A percentile compares a stretch with the other conserved stretches of the same genome.
Conservation (phyloP, 2,797 vertebrate genomes). For the Syngnathus rostellatus region DNA sequence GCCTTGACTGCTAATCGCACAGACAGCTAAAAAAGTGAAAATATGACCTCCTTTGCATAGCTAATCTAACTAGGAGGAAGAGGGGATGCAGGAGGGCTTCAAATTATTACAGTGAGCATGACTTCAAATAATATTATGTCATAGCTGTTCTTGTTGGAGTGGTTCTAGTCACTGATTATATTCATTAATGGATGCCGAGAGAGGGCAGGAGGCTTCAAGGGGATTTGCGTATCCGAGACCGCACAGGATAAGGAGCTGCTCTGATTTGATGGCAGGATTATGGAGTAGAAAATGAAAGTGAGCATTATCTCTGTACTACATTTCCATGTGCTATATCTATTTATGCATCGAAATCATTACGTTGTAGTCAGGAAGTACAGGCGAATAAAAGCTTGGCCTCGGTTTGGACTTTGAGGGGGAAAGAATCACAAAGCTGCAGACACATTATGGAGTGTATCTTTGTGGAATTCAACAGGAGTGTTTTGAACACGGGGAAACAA, state of each 20-base stretch:
- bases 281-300: not conserved
- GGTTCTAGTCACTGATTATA: slow-evolving; percentile 4
- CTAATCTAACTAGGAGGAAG: slow-evolving; percentile 24
- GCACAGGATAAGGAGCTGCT: not conserved
- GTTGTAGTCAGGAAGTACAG: not conserved
- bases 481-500: slow-evolving; percentile 4
- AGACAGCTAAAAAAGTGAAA: slow-evolving; percentile 5
- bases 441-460: slow-evolving; percentile 1
- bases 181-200: slow-evolving; percentile 19
- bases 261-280: not conserved
- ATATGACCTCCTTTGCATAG: not conserved
- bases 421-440: slow-evolving; percentile 14
- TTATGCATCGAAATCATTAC: not conserved
- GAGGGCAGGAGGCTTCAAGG: not conserved
- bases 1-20: slow-evolving; percentile 12
- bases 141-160: slow-evolving; percentile 16
- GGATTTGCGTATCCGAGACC: not conserved
- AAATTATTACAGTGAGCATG: slow-evolving; percentile 20
- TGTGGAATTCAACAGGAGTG: no score
- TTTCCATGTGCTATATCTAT: not conserved
- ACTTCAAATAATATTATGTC: slow-evolving; percentile 39
- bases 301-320: not conserved
- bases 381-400: not conserved
- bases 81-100: slow-evolving; percentile 20
- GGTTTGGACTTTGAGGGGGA: not conserved